A percentile compares a stretch with the other conserved stretches of the same genome.
These are phyloP conservation scores for Drosophila pseudotalamancana DNA, from an alignment of 2,888 invertebrate species.

Conservation along the genomic window DNA sequence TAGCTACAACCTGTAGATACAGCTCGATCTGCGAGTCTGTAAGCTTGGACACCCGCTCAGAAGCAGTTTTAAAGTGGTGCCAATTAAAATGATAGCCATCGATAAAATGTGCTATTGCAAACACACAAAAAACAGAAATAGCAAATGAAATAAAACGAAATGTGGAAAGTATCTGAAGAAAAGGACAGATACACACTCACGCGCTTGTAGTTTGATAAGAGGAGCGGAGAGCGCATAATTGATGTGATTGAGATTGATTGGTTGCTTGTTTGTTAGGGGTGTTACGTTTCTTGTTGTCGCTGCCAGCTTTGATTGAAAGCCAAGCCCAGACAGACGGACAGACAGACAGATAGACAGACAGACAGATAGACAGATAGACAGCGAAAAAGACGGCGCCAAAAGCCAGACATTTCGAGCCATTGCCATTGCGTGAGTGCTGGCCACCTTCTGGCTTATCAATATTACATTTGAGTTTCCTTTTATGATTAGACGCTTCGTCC, in stretches of 20 bases:
- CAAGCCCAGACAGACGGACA: conserved; percentile 31
- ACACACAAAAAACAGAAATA: background rate
- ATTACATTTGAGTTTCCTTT: conserved; percentile 68
- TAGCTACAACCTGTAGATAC: background rate
- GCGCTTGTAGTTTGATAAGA: conserved; percentile 52
- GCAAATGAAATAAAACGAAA: conserved; percentile 32
- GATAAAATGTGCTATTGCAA: conserved; percentile 50
- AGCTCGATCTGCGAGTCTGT: background rate
- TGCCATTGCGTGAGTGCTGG: conserved; percentile 55
- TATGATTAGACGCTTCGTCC: conserved; percentile 37
- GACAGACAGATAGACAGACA: too few species aligned
- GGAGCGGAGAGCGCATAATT: conserved; percentile 66
- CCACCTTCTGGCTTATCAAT: conserved; percentile 73
- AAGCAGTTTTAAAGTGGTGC: conserved; percentile 69
- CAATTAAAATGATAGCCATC: conserved; percentile 78
- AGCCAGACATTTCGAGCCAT: conserved; percentile 56
- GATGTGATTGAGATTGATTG: conserved; percentile 80
- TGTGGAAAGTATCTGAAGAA: too few species aligned
- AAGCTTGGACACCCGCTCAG: background rate
- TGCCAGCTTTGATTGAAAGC: conserved; percentile 50
- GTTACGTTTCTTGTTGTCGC: background rate
- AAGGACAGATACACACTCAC: background rate
- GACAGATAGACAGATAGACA: too few species aligned
- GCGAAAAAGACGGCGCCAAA: conserved; percentile 55
- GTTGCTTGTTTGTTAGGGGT: conserved; percentile 73